These are phyloP conservation scores for Drosophila pallidifrons DNA, from an alignment of 1,140 invertebrate species.

Conservation along the genomic window DNA sequence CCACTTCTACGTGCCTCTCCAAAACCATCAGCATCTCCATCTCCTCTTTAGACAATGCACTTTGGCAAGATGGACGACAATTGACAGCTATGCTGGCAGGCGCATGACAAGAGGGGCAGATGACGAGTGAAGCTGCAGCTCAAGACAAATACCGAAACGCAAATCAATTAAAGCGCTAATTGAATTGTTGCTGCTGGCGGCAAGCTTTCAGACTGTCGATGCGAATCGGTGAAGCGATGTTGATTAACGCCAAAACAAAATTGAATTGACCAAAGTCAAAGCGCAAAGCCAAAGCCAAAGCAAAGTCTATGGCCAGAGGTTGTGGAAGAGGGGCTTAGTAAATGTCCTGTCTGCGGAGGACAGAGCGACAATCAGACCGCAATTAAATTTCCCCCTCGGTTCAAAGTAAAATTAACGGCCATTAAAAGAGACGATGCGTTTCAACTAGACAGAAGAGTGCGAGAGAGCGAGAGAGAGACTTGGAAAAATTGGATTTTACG, in stretches of 20 bases:
- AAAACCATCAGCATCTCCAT: no score
- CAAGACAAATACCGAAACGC: constrained; percentile 45
- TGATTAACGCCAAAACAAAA: constrained; percentile 58
- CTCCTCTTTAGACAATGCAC: constrained; percentile 21
- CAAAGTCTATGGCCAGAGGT: not conserved
- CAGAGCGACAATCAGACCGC: constrained; percentile 37
- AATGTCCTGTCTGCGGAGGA: not conserved
- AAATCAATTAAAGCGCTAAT: constrained; percentile 60
- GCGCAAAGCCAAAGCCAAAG: constrained; percentile 13
- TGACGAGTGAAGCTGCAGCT: not conserved
- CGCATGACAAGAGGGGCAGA: no score
- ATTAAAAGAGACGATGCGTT: constrained; percentile 40
- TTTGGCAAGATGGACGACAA: constrained; percentile 20
- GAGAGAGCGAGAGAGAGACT: constrained; percentile 33
- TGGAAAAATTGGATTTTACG: constrained; percentile 33
- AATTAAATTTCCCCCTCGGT: constrained; percentile 51
- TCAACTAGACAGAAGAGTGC: constrained; percentile 25
- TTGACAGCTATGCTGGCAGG: constrained; percentile 6
- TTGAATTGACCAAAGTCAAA: constrained; percentile 53
- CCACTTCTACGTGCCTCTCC: no score
- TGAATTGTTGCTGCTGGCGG: constrained; percentile 47
- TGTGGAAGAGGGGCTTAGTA: not conserved
- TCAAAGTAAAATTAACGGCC: constrained; percentile 57
- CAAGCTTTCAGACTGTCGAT: constrained; percentile 4
- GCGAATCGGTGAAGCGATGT: constrained; percentile 12